Conservation (phyloP, 2,888 invertebrate genomes). For the Drosophila quinaria region DNA sequence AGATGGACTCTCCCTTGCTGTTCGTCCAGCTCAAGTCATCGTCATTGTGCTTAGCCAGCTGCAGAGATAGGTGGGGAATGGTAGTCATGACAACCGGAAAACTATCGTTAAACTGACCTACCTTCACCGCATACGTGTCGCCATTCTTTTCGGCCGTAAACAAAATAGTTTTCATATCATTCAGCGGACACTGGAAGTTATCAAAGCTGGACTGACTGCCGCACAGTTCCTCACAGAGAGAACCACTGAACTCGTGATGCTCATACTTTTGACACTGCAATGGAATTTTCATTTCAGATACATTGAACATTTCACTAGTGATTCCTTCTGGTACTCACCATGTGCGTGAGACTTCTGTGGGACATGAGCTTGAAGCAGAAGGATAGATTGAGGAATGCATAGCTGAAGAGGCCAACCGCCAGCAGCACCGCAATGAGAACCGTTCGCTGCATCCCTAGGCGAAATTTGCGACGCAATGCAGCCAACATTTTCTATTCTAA, state of each 20-base stretch:
- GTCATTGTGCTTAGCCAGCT: conserved; percentile 79
- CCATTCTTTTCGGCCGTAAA: conserved; percentile 84
- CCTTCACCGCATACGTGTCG: conserved; percentile 84
- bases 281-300: not conserved
- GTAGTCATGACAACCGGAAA: conserved; percentile 36
- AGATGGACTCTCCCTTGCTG: conserved; percentile 75
- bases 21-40: conserved; percentile 84
- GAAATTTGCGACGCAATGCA: conserved; percentile 82
- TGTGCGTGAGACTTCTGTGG: conserved; percentile 81
- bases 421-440: conserved; percentile 78
- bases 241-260: conserved; percentile 83
- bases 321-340: conserved; percentile 74
- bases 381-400: conserved; percentile 84
- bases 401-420: conserved; percentile 76
- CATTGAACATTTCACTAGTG: not conserved
- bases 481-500: conserved; percentile 75
- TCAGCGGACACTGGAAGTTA: conserved; percentile 83
- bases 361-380: conserved; percentile 84
- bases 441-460: conserved; percentile 81
- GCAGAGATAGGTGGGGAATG: not conserved
- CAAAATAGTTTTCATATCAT: conserved; percentile 83
- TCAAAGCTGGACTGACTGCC: conserved; percentile 76
- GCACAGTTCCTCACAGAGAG: conserved; percentile 84
- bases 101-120: conserved; percentile 54
- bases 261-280: conserved; percentile 82